Conservation (phyloP, 2,797 vertebrate species). For the Chiloscyllium punctatum region DNA sequence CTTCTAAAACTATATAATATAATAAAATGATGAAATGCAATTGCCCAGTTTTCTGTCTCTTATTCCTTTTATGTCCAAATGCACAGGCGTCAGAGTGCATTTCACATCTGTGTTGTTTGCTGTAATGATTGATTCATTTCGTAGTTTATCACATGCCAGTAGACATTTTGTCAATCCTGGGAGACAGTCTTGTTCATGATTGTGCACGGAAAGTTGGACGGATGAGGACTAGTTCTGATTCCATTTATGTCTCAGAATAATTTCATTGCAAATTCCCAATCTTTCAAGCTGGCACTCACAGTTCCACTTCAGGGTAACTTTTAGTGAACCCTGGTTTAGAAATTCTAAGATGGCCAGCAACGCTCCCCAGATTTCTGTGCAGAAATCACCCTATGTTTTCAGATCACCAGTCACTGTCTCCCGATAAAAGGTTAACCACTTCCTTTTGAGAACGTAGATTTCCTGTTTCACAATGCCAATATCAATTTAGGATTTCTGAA, state of each 20-base stretch:
- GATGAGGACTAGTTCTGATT: background rate
- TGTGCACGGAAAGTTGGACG: background rate
- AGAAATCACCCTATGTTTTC: background rate
- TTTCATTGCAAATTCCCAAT: background rate
- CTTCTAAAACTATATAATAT: background rate
- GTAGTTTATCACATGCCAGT: background rate
- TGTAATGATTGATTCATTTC: background rate
- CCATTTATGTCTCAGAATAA: background rate
- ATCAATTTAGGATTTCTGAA: too few species aligned
- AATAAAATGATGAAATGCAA: background rate
- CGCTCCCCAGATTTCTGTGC: background rate
- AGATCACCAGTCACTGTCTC: too few species aligned
- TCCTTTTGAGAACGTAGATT: too few species aligned
- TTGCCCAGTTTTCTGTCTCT: too few species aligned
- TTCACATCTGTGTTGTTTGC: background rate
- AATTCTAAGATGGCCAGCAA: background rate
- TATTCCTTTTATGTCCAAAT: too few species aligned
- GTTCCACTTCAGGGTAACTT: background rate
- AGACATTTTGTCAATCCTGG: background rate
- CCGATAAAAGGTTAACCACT: too few species aligned
- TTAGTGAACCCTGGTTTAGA: background rate
- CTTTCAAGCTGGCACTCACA: background rate
- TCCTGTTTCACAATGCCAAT: too few species aligned
- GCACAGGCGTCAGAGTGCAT: background rate
- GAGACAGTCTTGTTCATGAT: background rate